Evolutionary conservation across 2,113 vertebrate genomes (phyloP), one percentile per base, ranked within the genome.

Genomic region (Equus przewalskii): DNA sequence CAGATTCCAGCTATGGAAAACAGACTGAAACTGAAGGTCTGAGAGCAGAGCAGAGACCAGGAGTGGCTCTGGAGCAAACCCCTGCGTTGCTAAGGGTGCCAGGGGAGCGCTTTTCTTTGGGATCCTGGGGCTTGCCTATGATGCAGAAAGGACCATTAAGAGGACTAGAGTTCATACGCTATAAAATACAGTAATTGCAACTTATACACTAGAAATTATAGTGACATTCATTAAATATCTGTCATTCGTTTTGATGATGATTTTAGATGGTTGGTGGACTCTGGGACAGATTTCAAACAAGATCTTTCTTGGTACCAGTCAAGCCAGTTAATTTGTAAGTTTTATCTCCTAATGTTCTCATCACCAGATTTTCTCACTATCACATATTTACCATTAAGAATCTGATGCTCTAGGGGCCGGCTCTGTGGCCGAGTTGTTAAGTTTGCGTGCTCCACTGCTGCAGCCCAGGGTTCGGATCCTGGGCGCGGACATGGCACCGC

Each of bases 281-380:
- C 70, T 99, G 99, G 99, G 98, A 98, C 94, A 98, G 98, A 98
- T 99, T 98, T 95, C 99, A 99, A 78, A 98, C 97, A 80, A 98
- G 98, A 95, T 70, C 62, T 18, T 98, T 99, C 97, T 94, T 80
- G 16, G 97, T 93, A 18, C 96, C 97, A 5, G 87, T 65, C 73
- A 99, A 97, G 88, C 98, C 98, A 62, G 41, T 99, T 79, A 93
- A 85, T 92, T 99, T 99, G 98, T 99, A 98, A 98, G 99, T 98
- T 96, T 89, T 6, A 2, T 21, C 44, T 89, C 7, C 54, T 90
- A 10, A 30, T 33, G 2, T 75, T 73, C 14, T 92, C 46, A 70
- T 72, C 15, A 10, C 79, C 33, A 14, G 26, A 36, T 41, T n/a
- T 49, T 79, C 41, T 26, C 3, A 4, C 46, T 14, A 0, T 13